These are phyloP conservation scores for Ctenopoma kingsleyae DNA, from an alignment of 2,797 vertebrate genomes.

Conservation along the genomic window DNA sequence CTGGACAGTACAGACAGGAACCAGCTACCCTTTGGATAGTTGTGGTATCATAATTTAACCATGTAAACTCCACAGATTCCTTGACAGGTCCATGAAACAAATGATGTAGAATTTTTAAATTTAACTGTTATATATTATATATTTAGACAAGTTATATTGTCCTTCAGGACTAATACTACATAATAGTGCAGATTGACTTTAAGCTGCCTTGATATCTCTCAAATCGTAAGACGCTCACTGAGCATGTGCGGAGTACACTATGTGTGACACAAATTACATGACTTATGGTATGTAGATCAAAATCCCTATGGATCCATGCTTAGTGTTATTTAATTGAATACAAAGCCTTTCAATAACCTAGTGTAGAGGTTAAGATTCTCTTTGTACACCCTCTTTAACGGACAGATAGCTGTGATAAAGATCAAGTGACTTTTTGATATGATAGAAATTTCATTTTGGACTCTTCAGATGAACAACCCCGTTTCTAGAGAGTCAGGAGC, in stretches of 20 bases:
- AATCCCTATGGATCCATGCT: slow-evolving; percentile 46
- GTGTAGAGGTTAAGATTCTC: slow-evolving; percentile 9
- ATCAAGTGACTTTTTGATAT: slow-evolving; percentile 5
- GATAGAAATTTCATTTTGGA: not conserved
- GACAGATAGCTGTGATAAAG: not conserved
- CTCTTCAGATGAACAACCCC: slow-evolving; percentile 51
- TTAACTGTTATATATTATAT: too few relatives aligned
- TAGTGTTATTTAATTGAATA: slow-evolving; percentile 37
- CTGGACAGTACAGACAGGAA: not conserved
- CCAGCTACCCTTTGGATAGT: not conserved
- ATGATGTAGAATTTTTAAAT: too few relatives aligned
- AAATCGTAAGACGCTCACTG: slow-evolving; percentile 16
- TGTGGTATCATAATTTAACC: not conserved
- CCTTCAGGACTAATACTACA: slow-evolving; percentile 11
- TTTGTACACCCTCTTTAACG: not conserved
- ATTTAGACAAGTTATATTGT: not conserved
- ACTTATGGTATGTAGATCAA: slow-evolving; percentile 54
- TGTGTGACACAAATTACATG: slow-evolving; percentile 37
- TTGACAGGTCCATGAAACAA: not conserved
- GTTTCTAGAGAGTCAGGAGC: slow-evolving; percentile 26
- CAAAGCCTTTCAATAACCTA: slow-evolving; percentile 24
- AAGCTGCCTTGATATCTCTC: slow-evolving; percentile 6
- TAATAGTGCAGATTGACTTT: slow-evolving; percentile 25
- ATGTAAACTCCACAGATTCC: not conserved
- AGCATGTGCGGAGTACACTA: slow-evolving; percentile 33